Percentiles rank a stretch among this genome's conserved stretches.
Conservation (phyloP, 2,113 vertebrate genomes). For the Potamarius usumacintae region DNA sequence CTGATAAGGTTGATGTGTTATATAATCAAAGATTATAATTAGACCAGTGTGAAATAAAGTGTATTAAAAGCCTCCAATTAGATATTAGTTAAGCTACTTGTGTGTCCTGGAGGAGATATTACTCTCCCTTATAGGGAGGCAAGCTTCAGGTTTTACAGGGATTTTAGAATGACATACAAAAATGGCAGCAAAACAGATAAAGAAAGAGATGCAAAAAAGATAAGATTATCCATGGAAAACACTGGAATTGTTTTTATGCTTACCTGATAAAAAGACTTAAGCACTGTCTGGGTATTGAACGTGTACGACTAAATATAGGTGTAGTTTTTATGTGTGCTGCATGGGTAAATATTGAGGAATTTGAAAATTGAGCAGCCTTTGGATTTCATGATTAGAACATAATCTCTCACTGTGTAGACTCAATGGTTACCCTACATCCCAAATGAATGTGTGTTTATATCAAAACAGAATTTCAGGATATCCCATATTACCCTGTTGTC, state of each 20-base stretch:
- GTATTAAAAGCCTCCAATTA: neutral
- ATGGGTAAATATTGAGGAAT: neutral
- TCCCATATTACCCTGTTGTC: slow-evolving; percentile 30
- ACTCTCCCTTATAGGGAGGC: neutral
- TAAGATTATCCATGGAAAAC: neutral
- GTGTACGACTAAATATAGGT: neutral
- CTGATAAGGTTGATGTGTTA: neutral
- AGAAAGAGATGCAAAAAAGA: neutral
- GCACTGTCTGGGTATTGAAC: neutral
- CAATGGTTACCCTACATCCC: neutral
- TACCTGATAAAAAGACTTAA: neutral
- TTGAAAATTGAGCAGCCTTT: neutral
- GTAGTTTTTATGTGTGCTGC: neutral
- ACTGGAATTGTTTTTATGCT: neutral
- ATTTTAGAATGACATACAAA: neutral
- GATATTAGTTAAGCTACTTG: neutral
- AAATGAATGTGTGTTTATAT: neutral
- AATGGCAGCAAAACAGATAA: neutral
- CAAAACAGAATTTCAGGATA: neutral
- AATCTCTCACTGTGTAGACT: neutral
- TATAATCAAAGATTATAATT: neutral
- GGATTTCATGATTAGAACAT: neutral
- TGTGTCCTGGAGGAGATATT: neutral
- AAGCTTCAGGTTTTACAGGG: neutral
- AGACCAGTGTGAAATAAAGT: neutral